Conservation (phyloP, 2,888 invertebrate species). For the Archips crataeganus region DNA sequence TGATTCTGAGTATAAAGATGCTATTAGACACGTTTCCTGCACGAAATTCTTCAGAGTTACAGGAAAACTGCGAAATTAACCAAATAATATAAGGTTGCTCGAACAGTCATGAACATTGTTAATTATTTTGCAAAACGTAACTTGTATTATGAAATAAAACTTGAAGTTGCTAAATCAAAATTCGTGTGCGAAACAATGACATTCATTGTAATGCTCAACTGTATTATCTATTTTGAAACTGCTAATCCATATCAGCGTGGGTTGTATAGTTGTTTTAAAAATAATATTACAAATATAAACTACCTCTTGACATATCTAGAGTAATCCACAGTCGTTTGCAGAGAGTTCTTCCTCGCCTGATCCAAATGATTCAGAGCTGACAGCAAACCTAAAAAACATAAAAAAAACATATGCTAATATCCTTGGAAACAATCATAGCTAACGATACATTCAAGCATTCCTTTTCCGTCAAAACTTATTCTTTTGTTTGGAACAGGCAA, state of each 20-base stretch:
- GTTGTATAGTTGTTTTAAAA: slow-evolving; percentile 39
- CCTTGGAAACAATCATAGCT: slow-evolving; percentile 71
- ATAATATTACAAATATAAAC: slow-evolving; percentile 43
- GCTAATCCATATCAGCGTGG: slow-evolving; percentile 28
- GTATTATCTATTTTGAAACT: slow-evolving; percentile 42
- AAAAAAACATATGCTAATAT: slow-evolving; percentile 70
- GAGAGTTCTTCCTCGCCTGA: slow-evolving; percentile 83
- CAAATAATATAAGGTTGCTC: neutral
- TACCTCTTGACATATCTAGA: slow-evolving; percentile 94
- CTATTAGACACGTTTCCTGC: slow-evolving; percentile 28
- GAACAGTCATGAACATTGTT: neutral
- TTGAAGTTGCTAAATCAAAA: slow-evolving; percentile 31
- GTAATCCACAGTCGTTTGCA: slow-evolving; percentile 92
- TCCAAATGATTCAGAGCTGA: slow-evolving; percentile 82
- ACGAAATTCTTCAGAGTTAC: slow-evolving; percentile 11
- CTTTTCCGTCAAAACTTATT: slow-evolving; percentile 78
- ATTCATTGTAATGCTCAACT: slow-evolving; percentile 44
- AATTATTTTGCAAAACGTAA: slow-evolving; percentile 16
- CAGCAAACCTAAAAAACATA: slow-evolving; percentile 71
- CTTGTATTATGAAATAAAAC: slow-evolving; percentile 33
- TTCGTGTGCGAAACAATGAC: slow-evolving; percentile 38
- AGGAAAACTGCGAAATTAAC: neutral
- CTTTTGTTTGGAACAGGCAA: slow-evolving; percentile 83
- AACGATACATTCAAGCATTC: slow-evolving; percentile 75
- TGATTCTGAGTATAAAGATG: slow-evolving; percentile 31